Evolutionary conservation across 2,797 vertebrate genomes (phyloP).

Genomic region (Benthosema pterotum): DNA sequence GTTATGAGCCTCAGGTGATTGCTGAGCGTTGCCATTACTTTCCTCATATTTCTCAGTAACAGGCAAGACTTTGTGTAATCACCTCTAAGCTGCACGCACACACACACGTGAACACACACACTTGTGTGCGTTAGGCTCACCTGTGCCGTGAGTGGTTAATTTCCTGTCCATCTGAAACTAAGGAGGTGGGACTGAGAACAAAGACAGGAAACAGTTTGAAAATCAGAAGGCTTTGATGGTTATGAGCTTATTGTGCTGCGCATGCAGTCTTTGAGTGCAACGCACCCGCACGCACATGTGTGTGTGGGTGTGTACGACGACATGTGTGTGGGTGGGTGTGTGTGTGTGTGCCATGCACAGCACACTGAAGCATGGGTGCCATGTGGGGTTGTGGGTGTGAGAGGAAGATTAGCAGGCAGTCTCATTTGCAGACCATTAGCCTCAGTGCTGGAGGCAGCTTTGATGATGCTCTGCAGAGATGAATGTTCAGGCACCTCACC

Average conservation of each 20-base stretch:
- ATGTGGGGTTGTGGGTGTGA: slow-evolving; percentile 69
- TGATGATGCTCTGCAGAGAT: slow-evolving; percentile 41
- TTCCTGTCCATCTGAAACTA: slow-evolving; percentile 66
- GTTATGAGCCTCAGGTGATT: slow-evolving; percentile 19
- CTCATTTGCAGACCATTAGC: slow-evolving; percentile 54
- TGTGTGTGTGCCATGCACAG: slow-evolving; percentile 23
- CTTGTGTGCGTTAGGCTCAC: slow-evolving; percentile 35
- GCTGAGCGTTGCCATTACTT: slow-evolving; percentile 21
- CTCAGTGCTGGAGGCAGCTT: slow-evolving; percentile 38
- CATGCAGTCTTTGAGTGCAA: slow-evolving; percentile 19
- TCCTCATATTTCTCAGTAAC: slow-evolving; percentile 36
- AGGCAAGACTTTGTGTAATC: slow-evolving; percentile 26
- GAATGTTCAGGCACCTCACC: slow-evolving; percentile 22
- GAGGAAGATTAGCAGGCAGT: slow-evolving; percentile 59
- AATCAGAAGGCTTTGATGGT: slow-evolving; percentile 63
- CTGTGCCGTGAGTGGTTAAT: slow-evolving; percentile 57
- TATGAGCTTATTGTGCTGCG: slow-evolving; percentile 56
- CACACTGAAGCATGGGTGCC: slow-evolving; percentile 62
- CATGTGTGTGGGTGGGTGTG: slow-evolving; percentile 30
- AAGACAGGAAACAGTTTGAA: slow-evolving; percentile 61
- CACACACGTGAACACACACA: slow-evolving; percentile 13
- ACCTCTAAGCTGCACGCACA: slow-evolving; percentile 23
- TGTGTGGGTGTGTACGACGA: slow-evolving; percentile 16
- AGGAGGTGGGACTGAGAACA: slow-evolving; percentile 46
- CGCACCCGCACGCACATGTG: slow-evolving; percentile 9